These are phyloP conservation scores for Cardiocondyla obscurior DNA, from an alignment of 1,140 invertebrate genomes.

Conservation along the genomic window DNA sequence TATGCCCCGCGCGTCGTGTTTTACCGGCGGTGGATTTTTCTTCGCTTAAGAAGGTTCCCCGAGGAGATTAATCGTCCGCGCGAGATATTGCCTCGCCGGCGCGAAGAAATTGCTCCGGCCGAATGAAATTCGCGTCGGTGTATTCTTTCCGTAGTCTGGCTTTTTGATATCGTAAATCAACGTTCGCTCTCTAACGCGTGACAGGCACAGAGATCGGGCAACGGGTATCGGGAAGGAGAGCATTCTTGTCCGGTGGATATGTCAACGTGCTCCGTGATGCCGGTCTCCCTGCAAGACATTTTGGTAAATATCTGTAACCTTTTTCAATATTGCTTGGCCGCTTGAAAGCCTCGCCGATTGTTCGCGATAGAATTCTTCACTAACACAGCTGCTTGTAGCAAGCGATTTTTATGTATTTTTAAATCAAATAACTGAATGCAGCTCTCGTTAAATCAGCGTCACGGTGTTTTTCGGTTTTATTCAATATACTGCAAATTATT, in stretches of 20 bases:
- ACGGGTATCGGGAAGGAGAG: conserved; percentile 44
- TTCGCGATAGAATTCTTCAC: background rate
- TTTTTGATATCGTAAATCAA: conserved; percentile 29
- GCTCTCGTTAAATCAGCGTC: background rate
- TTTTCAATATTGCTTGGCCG: conserved; percentile 16
- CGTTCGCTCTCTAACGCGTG: conserved; percentile 17
- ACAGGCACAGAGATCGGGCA: conserved; percentile 11
- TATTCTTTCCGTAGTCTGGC: conserved; percentile 4
- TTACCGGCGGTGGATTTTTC: conserved; percentile 21
- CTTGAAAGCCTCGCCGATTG: background rate
- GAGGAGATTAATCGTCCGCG: conserved; percentile 50
- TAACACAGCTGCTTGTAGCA: conserved; percentile 8
- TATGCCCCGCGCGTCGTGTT: conserved; percentile 30
- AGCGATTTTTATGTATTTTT: background rate
- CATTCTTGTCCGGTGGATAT: conserved; percentile 63
- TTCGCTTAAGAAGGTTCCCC: background rate
- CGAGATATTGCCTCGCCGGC: conserved; percentile 47
- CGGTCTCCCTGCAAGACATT: conserved; percentile 82
- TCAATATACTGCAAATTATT: conserved; percentile 22
- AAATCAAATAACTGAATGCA: background rate
- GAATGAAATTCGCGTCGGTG: conserved; percentile 27
- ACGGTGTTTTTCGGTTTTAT: background rate
- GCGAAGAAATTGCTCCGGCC: conserved; percentile 34
- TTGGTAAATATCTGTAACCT: conserved; percentile 77
- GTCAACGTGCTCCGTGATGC: conserved; percentile 82